Evolutionary conservation across 2,888 invertebrate species (phyloP), one percentile per base, ranked within the genome.

Genomic region (Chymomyza procnemis): DNA sequence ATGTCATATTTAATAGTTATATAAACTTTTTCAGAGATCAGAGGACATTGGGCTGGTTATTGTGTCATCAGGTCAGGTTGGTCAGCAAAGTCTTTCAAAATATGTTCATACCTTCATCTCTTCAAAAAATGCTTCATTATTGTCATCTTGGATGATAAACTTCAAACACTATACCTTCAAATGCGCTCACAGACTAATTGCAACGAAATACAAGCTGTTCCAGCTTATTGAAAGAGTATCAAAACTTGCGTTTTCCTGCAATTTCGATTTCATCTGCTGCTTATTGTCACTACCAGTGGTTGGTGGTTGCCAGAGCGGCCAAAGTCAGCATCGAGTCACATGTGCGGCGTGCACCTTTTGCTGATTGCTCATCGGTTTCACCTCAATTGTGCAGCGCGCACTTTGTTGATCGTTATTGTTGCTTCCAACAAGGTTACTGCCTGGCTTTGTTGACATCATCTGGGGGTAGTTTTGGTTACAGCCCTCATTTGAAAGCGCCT

Each of bases 401-500:
- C 54, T 54, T 54, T 18, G 19, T 21, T 54, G 54, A 21, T 41
- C 21, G 21, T 50, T 19, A 50, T 54, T 21, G 54, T 21, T 54
- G 54, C 54, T 54, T 21, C 14, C 12, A 52, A 50, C 26, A 26
- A 61, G 50, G 79, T 83, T 75, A 76, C 69, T 78, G 68, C 71
- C 71, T 73, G 73, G 55, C 65, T 68, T 74, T 73, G 80, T 61
- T 68, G 84, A 85, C 86, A 85, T 85, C 84, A 76, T 69, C 67
- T 66, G 61, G 79, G 82, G 85, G 87, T 85, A 85, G 67, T 74
- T 75, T 64, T 57, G 48, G 69, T 55, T 57, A 76, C 86, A 86
- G 84, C 84, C 86, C 84, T 85, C 86, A 85, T 83, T 80, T 79
- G 67, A 64, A 67, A 76, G 66, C 64, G 85, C 86, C 86, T 74